Conservation (phyloP, 2,888 invertebrate species). For the Lithophane semibrunnea region DNA sequence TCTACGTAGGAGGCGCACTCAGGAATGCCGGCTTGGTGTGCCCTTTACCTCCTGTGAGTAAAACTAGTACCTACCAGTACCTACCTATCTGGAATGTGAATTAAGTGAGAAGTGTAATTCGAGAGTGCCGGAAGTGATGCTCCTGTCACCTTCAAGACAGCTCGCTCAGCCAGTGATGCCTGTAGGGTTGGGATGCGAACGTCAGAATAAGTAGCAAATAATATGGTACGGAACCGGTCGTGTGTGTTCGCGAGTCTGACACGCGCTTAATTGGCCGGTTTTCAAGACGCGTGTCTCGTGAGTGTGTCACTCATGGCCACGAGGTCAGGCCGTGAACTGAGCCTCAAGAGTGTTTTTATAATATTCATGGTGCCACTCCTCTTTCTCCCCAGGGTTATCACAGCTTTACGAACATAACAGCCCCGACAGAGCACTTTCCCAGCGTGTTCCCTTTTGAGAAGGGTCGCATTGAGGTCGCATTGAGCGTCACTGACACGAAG, state of each 20-base stretch:
- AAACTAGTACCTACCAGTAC: not conserved
- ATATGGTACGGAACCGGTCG: no score
- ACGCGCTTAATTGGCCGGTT: no score
- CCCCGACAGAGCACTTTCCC: constrained; percentile 47
- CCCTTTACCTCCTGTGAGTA: constrained; percentile 36
- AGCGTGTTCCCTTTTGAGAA: constrained; percentile 49
- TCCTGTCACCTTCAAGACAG: not conserved
- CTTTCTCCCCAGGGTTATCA: constrained; percentile 37
- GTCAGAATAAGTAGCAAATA: no score
- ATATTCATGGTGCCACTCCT: not conserved
- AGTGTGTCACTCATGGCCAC: not conserved
- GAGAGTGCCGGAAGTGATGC: not conserved
- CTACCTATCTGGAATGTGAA: no score
- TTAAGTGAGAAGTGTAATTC: not conserved
- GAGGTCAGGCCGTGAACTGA: not conserved
- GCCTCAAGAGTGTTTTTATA: no score
- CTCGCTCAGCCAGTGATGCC: no score
- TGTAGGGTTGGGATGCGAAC: no score
- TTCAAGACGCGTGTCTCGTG: not conserved
- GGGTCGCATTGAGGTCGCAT: constrained; percentile 13
- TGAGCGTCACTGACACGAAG: constrained; percentile 16
- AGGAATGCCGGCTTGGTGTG: constrained; percentile 29
- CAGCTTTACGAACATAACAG: constrained; percentile 14
- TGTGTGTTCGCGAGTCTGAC: no score
- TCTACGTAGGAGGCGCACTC: constrained; percentile 38